Evolutionary conservation across 2,797 vertebrate genomes (phyloP), one percentile per base, ranked within the genome.

Genomic region (Pangasius mekongensis): DNA sequence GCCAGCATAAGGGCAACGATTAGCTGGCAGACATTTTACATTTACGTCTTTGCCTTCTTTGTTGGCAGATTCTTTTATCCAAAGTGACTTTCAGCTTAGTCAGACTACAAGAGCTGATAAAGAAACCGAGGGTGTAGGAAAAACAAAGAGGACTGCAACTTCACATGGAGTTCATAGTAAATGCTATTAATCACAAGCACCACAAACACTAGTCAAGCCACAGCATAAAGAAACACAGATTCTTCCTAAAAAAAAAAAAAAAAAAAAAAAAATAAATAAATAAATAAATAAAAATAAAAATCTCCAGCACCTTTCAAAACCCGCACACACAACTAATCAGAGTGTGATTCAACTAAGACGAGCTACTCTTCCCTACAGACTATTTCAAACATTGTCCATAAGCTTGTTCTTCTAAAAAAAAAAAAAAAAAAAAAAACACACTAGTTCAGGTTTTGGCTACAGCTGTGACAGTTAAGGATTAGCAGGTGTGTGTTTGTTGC

Each of bases 401-500:
- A 56, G 20, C 9, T 9, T 10, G 33, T 58, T 80, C 47, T 52
- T 54, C 24, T 56, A 33, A 60, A 81, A 22, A 5, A 20, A 2
- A 60, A 54, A 16, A 54, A 3, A 14, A 0, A 1, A 49, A 0
- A 1, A 49, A 14, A 14, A 16, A 14, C 16, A 54, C 52, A 54
- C 80, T 27, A n/a, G 60, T 33, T 82, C 7, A 11, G 22, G 9
- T 9, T 43, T 39, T 82, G 39, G 36, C 24, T 82, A 18, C 20
- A 47, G 9, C 60, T 73, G 58, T 27, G 33, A 43, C n/a, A 33
- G 62, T 64, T 56, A 5, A 82, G 76, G 36, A 47, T 74, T 66
- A 77, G 82, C 87, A 84, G 71, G 71, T 88, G 87, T 27, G 5
- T 60, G 24, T 62, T 83, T 47, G 71, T 80, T 76, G 10, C 58